Base-by-base conservation (phyloP, 2,113 vertebrate species). In the Haliaeetus leucogaster region DNA sequence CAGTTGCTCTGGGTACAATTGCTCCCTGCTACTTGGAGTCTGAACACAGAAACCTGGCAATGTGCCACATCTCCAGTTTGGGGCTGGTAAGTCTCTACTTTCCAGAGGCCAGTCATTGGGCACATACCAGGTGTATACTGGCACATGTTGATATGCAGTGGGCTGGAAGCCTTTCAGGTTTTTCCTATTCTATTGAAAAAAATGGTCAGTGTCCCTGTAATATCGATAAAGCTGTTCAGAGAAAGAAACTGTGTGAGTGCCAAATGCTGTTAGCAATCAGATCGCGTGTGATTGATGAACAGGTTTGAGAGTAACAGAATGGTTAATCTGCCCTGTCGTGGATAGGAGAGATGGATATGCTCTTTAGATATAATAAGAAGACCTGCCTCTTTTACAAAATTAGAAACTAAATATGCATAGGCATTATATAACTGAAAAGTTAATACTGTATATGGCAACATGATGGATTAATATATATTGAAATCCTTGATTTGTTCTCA, bases 361-460 rank as follows among this genome's bases (percentile, higher is more conserved):
- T 94, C 40, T 67, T 82, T 53, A 70, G 32, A 30, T 89, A 47
- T 29, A 85, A 42, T 40, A 90, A 85, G 56, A 88, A 36, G 45
- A 53, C 56, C 56, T 91, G 76, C 80, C 73, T 96, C 83, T 71
- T 72, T 43, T 84, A 58, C 92, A 95, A 93, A 96, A 89, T 95
- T 93, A 96, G 95, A 86, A 95, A 43, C 32, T 56, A 89, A 81
- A 76, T 81, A 43, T 94, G 76, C 80, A 84, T 42, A 82, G 86
- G 82, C 47, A 56, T 95, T 97, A 91, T 72, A 29, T 92, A 93
- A 97, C 77, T 79, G 80, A 78, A 61, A 86, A 94, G 16, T 20
- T 83, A 89, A 79, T 84, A 27, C 65, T 84, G 55, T 77, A 63
- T 74, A 81, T 63, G 82, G 86, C 29, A 90, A 53, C n/a, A 21